Conservation (phyloP, 2,113 vertebrate genomes). For the Zosterops hypoxanthus region DNA sequence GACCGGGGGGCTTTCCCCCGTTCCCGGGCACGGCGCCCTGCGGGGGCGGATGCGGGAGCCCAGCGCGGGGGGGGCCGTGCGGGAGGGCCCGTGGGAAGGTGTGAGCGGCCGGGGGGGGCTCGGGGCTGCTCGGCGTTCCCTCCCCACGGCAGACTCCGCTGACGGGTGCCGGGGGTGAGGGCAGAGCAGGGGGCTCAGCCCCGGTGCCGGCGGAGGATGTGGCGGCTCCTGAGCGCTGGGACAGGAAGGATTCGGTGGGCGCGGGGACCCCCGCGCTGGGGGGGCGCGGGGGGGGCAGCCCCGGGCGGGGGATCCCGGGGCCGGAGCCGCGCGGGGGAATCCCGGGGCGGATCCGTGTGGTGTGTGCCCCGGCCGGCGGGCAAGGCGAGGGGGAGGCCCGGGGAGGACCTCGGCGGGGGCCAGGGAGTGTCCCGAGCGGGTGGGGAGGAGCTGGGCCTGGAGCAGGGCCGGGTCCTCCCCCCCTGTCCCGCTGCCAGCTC, state of each 20-base stretch:
- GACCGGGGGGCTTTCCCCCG: too few species aligned
- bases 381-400: background rate
- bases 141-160: background rate
- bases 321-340: background rate
- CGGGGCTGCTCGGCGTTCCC: background rate
- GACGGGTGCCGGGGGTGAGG: background rate
- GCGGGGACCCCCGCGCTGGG: background rate
- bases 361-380: background rate
- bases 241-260: background rate
- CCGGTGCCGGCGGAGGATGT: background rate
- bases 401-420: background rate
- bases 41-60: too few species aligned
- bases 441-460: slow-evolving; percentile 3
- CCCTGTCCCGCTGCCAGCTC: slow-evolving; percentile 24
- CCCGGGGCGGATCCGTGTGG: background rate
- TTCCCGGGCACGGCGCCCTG: too few species aligned
- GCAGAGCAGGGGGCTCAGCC: background rate
- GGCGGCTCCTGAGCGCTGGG: background rate
- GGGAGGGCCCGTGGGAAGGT: too few species aligned
- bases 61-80: too few species aligned
- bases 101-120: background rate
- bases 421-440: background rate
- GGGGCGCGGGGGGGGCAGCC: background rate
- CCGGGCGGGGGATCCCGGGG: background rate
- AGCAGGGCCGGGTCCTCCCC: background rate